Evolutionary conservation across 2,113 vertebrate genomes (phyloP).

Genomic region (Dipodomys merriami): DNA sequence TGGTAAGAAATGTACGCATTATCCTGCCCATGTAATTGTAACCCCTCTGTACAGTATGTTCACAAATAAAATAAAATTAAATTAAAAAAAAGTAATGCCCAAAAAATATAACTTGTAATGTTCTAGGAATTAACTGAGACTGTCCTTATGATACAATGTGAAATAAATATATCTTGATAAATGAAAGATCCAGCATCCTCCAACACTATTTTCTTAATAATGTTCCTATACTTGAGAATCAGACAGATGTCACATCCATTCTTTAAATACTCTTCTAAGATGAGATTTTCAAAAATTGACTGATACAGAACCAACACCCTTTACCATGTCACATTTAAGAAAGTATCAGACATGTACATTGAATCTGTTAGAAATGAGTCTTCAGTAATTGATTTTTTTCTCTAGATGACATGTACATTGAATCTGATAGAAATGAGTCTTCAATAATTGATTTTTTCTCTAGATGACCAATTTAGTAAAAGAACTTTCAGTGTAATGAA

Average conservation of each 20-base stretch:
- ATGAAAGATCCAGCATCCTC: constrained; percentile 7
- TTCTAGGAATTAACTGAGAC: background rate
- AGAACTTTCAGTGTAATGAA: background rate
- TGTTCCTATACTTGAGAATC: background rate
- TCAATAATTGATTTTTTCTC: background rate
- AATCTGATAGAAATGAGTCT: background rate
- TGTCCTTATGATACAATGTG: background rate
- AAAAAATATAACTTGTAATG: background rate
- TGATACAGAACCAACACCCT: background rate
- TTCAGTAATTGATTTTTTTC: background rate
- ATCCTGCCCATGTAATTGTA: too few relatives aligned
- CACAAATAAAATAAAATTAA: too few relatives aligned
- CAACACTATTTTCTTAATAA: constrained; percentile 18
- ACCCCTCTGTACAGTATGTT: too few relatives aligned
- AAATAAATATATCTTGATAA: constrained; percentile 27
- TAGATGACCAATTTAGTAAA: background rate
- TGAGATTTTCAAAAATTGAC: background rate
- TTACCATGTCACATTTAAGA: too few relatives aligned
- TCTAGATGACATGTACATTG: background rate
- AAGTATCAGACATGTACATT: too few relatives aligned
- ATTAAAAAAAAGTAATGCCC: background rate
- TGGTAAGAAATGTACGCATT: too few relatives aligned
- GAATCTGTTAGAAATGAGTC: background rate
- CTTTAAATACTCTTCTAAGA: constrained; percentile 33
- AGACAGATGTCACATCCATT: background rate